A percentile compares a stretch with the other conserved stretches of the same genome.
These are phyloP conservation scores for Dermatophagoides farinae DNA, from an alignment of 1,140 invertebrate genomes.

Conservation along the genomic window DNA sequence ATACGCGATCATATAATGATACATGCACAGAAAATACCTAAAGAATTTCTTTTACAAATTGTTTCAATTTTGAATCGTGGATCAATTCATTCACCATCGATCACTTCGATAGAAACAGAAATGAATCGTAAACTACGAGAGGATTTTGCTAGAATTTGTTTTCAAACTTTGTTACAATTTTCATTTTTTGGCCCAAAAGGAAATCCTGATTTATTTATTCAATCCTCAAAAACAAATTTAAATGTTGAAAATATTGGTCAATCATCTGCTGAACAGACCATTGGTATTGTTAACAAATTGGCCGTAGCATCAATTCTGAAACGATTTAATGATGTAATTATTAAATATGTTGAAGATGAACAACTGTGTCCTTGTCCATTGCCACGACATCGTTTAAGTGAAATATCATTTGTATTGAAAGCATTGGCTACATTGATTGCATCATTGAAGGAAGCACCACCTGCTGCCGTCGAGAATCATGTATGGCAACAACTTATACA, in stretches of 20 bases:
- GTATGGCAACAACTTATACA: constrained; percentile 81
- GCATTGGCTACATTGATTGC: constrained; percentile 75
- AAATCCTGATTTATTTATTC: constrained; percentile 17
- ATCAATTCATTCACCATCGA: constrained; percentile 69
- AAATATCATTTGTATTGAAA: constrained; percentile 90
- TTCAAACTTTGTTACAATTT: constrained; percentile 85
- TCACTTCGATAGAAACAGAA: constrained; percentile 44
- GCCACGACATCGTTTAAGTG: constrained; percentile 71
- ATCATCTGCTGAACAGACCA: constrained; percentile 29
- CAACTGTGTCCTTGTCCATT: constrained; percentile 66
- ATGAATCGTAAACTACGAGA: constrained; percentile 62
- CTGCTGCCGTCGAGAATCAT: constrained; percentile 56
- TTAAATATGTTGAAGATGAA: constrained; percentile 67
- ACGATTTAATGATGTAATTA: constrained; percentile 76
- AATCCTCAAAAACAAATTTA: constrained; percentile 9
- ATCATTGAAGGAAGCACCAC: constrained; percentile 73
- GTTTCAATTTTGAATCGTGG: constrained; percentile 78
- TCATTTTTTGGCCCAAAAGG: constrained; percentile 34
- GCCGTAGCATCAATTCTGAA: constrained; percentile 75
- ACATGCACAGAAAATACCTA: constrained; percentile 50
- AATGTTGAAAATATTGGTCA: neutral
- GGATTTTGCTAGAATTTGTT: constrained; percentile 87
- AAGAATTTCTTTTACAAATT: constrained; percentile 62
- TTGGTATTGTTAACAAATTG: constrained; percentile 46
- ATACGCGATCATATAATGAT: constrained; percentile 65